Base-by-base conservation (phyloP, 1,140 invertebrate genomes). In the Thereuonema tuberculata region DNA sequence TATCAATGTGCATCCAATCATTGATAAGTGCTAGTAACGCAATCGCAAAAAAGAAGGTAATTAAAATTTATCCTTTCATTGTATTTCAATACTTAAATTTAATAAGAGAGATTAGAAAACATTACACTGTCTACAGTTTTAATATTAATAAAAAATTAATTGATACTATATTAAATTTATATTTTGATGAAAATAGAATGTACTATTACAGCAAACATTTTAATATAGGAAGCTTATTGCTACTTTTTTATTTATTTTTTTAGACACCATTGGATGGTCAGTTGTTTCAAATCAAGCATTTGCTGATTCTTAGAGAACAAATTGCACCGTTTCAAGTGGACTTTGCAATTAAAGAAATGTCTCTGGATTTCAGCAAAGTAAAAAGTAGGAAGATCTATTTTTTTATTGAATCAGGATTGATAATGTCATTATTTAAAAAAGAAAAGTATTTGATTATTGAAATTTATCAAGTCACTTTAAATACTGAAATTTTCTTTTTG, bases 251-350 rank as follows among this genome's bases (percentile, higher is more conserved):
- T 61, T 56, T 56, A 56, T 65, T 14, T 26, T 70, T 67, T 25
- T 63, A 74, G 72, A 84, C 82, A 2, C 70, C 77, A 3, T 76
- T 96, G n/a, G 94, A 99, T 75, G 93, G 90, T 0, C 84, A 91
- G 69, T 76, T 99, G 5, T 99, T 99, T 75, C 84, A 98, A 73
- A 93, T 99, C 29, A 99, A 99, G 75, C 96, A 99, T 77, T 75
- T 99, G 47, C 76, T 99, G 1, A 99, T 99, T 55, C 74, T 99
- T 0, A 74, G 96, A 23, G 96, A 99, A 71, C 96, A 99, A 75
- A 98, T 98, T 37, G 91, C 93, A 0, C 95, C 96, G 0, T 99
- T 98, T 71, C 93, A 98, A 74, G 90, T 96, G 0, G 93, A 97
- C 68, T 94, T 96, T 68, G 86, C 90, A 0, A 82, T 94, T 0